phyloP scores from a whole-genome alignment of 35 echinoderm and acorn worm species.

The Stichopus chloronotus region DNA sequence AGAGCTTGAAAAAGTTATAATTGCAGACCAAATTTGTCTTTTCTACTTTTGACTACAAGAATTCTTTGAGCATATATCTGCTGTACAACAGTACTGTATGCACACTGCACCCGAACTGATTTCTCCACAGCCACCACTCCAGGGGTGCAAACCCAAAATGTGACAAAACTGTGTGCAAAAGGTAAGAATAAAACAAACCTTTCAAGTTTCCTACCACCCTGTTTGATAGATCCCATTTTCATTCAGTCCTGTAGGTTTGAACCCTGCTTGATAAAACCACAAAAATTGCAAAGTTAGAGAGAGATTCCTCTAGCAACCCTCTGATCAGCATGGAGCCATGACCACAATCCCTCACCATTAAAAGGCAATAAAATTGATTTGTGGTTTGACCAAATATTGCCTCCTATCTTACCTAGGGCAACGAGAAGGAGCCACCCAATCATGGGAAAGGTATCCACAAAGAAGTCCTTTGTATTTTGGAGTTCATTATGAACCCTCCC shows the following conservation, averaged over 20 bases:
- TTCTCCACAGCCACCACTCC: background rate
- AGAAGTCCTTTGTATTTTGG: background rate
- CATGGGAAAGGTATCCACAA: background rate
- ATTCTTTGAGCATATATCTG: too few species aligned
- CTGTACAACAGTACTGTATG: background rate
- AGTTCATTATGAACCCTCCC: background rate
- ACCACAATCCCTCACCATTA: background rate
- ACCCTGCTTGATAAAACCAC: background rate
- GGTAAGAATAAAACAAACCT: background rate
- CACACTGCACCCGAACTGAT: background rate
- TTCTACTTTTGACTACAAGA: too few species aligned
- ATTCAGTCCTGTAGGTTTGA: background rate
- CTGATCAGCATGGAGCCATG: background rate
- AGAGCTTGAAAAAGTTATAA: too few species aligned
- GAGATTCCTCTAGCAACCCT: background rate
- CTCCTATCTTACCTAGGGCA: background rate
- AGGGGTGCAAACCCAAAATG: background rate
- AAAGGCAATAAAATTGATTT: background rate
- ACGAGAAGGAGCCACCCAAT: background rate
- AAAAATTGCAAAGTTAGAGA: background rate
- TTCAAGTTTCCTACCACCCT: background rate
- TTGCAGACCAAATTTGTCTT: too few species aligned
- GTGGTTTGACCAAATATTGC: background rate
- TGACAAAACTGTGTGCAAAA: background rate
- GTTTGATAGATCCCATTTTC: background rate